phyloP scores from a whole-genome alignment of 2,888 invertebrate genomes.

The Eupithecia centaureata region DNA sequence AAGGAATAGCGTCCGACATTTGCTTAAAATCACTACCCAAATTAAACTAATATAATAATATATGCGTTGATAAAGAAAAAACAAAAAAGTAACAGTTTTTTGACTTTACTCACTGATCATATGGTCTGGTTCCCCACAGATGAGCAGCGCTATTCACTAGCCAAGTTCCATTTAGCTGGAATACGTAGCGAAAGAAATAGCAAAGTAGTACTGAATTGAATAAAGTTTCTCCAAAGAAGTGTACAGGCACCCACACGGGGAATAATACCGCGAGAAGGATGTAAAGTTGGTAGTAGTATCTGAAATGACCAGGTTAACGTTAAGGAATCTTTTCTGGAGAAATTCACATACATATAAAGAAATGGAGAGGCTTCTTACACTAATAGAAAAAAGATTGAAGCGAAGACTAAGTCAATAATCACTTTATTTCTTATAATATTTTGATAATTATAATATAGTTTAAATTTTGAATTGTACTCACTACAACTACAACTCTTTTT shows the following conservation, averaged over 20 bases:
- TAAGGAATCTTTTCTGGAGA: background rate
- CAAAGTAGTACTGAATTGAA: constrained; percentile 84
- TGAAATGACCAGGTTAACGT: constrained; percentile 63
- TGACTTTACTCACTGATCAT: constrained; percentile 85
- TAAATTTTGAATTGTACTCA: too few species aligned
- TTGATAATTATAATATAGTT: too few species aligned
- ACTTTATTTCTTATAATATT: too few species aligned
- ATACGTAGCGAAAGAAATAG: constrained; percentile 85
- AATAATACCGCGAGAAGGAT: constrained; percentile 83
- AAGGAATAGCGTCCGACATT: too few species aligned
- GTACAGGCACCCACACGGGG: constrained; percentile 86
- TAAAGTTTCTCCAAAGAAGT: constrained; percentile 87
- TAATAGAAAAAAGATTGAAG: too few species aligned
- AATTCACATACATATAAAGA: background rate
- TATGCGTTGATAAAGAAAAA: background rate
- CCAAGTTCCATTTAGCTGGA: constrained; percentile 90
- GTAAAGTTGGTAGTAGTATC: constrained; percentile 87
- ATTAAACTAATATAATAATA: too few species aligned
- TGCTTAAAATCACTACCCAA: too few species aligned
- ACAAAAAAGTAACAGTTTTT: background rate
- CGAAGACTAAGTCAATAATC: too few species aligned
- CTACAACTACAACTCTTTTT: too few species aligned
- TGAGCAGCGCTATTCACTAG: constrained; percentile 92
- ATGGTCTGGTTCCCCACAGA: constrained; percentile 90
- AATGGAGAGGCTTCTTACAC: background rate